Evolutionary conservation across 2,797 vertebrate genomes (phyloP), one percentile per base, ranked within the genome.

Genomic region (Percopsis omiscomaycus): DNA sequence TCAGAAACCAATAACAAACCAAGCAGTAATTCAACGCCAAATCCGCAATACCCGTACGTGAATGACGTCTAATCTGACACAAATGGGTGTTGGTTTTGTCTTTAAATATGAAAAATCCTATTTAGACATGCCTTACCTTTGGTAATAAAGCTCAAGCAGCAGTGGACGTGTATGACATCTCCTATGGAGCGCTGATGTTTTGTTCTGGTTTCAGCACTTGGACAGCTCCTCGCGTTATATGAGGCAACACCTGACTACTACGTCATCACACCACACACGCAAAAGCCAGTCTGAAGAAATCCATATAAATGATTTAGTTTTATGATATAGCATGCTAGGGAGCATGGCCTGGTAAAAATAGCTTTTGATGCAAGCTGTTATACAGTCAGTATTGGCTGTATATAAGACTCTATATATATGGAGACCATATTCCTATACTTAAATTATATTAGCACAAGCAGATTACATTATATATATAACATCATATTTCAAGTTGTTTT

Each of bases 201-300:
- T 45, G 81, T 71, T 87, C 82, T 84, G 89, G 77, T 88, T 93
- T 91, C 91, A 93, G 92, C 88, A 91, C 89, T 87, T 68, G 90
- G 91, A 92, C 89, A 91, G 91, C 91, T 91, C 91, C 89, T 60
- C 61, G 60, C 73, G 77, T 83, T 92, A 91, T 92, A 93, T 84
- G 87, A 92, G 83, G 80, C 77, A 66, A 80, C 92, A 93, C 91
- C 89, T 93, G 91, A 92, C 86, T 80, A 64, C 49, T 78, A 78
- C 92, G 92, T 93, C 92, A 93, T 88, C 81, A 62, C 79, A 77
- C 73, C 60, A 68, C 85, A 83, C 86, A 92, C 88, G 89, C 81
- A 89, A 81, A 37, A 86, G 77, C 74, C 75, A 61, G 8, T 30
- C 70, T 63, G 55, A 55, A 84, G 83, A 80, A 80, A 83, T 81